These are phyloP conservation scores for Dascillus cervinus DNA, from an alignment of 2,888 invertebrate species.

Conservation along the genomic window DNA sequence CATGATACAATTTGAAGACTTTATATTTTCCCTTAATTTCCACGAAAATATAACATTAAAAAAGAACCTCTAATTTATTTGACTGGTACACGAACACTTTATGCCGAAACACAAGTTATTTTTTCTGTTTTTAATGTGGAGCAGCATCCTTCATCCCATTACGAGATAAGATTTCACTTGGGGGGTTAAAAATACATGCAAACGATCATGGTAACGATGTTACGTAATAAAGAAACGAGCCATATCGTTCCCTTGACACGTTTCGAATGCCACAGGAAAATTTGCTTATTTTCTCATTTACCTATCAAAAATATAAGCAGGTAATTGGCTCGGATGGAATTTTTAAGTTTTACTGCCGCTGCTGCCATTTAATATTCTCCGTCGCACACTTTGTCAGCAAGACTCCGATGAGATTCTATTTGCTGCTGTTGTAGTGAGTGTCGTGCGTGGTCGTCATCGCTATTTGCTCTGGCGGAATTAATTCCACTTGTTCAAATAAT, in stretches of 20 bases:
- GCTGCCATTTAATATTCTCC: too few species aligned
- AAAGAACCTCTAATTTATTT: slow-evolving; percentile 11
- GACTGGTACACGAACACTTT: neutral
- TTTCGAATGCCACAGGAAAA: slow-evolving; percentile 16
- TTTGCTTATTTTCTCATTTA: too few species aligned
- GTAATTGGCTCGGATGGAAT: too few species aligned
- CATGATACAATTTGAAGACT: slow-evolving; percentile 26
- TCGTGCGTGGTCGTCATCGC: too few species aligned
- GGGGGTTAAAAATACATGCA: slow-evolving; percentile 26
- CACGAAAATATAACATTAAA: slow-evolving; percentile 18
- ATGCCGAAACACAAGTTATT: too few species aligned
- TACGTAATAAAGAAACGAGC: slow-evolving; percentile 25
- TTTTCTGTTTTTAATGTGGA: slow-evolving; percentile 8
- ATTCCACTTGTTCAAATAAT: too few species aligned
- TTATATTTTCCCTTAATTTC: slow-evolving; percentile 24
- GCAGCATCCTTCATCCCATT: slow-evolving; percentile 16
- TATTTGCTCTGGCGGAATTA: too few species aligned
- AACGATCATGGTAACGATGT: slow-evolving; percentile 24
- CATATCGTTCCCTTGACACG: slow-evolving; percentile 25
- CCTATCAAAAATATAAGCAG: too few species aligned
- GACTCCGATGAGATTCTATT: too few species aligned
- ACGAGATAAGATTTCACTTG: slow-evolving; percentile 25
- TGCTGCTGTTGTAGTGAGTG: too few species aligned
- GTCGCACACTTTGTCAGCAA: too few species aligned
- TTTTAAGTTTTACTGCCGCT: too few species aligned